Conservation (phyloP, 2,797 vertebrate genomes). For the Coranthus polyacanthus region DNA sequence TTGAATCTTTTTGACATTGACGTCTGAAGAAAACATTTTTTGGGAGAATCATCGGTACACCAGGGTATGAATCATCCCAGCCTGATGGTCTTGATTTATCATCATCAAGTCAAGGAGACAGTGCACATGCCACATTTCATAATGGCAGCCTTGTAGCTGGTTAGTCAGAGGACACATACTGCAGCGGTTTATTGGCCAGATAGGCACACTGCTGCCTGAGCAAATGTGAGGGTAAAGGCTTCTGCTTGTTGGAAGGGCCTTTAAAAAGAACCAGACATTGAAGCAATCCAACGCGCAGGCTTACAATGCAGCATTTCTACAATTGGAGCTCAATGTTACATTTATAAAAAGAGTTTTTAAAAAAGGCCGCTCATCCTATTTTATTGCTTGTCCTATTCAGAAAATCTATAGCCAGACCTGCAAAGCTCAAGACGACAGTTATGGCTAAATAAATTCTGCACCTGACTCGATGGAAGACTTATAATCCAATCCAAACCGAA, state of each 20-base stretch:
- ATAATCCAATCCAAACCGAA: too few relatives aligned
- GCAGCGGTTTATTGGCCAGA: conserved; percentile 20
- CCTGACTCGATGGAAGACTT: too few relatives aligned
- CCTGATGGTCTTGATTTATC: conserved; percentile 51
- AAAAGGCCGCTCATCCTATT: too few relatives aligned
- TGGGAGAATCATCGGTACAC: conserved; percentile 31
- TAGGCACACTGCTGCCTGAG: conserved; percentile 27
- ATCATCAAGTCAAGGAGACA: conserved; percentile 60
- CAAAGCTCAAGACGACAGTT: too few relatives aligned
- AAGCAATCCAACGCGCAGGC: not conserved
- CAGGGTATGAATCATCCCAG: conserved; percentile 41
- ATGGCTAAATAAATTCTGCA: too few relatives aligned
- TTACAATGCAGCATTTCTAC: not conserved
- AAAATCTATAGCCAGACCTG: too few relatives aligned
- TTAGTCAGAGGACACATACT: conserved; percentile 42
- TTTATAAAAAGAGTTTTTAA: too few relatives aligned
- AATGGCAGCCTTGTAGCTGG: conserved; percentile 29
- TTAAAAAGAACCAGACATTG: not conserved
- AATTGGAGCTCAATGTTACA: not conserved
- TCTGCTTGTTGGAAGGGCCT: conserved; percentile 3
- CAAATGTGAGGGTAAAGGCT: conserved; percentile 15
- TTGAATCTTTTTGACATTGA: conserved; percentile 40
- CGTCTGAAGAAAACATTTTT: conserved; percentile 36
- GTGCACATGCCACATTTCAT: conserved; percentile 51
- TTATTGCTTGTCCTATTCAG: too few relatives aligned